phyloP scores from a whole-genome alignment of 2,888 invertebrate genomes.

The Troides aeacus region DNA sequence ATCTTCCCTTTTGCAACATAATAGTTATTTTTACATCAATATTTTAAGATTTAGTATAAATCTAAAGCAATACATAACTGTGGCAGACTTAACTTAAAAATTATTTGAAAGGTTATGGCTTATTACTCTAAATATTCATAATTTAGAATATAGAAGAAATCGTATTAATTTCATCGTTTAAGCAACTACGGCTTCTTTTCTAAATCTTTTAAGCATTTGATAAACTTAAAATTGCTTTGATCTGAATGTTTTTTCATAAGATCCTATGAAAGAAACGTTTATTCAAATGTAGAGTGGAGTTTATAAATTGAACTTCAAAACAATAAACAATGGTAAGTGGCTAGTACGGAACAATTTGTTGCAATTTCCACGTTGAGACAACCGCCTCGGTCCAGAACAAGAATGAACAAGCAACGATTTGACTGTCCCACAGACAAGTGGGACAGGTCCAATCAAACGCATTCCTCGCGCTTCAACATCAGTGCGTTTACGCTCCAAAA shows the following conservation, averaged over 20 bases:
- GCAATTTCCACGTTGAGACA: slow-evolving; percentile 21
- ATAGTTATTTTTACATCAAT: not conserved
- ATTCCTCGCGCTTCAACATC: slow-evolving; percentile 17
- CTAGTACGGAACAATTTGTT: slow-evolving; percentile 11
- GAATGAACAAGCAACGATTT: slow-evolving; percentile 20
- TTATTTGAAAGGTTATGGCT: too few relatives aligned
- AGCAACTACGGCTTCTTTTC: not conserved
- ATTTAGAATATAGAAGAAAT: not conserved
- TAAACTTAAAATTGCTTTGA: not conserved
- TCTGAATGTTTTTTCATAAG: not conserved
- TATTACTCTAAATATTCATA: not conserved
- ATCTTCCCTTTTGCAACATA: too few relatives aligned
- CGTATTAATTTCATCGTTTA: too few relatives aligned
- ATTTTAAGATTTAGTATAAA: not conserved
- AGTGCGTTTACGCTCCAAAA: slow-evolving; percentile 23
- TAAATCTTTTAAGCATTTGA: not conserved
- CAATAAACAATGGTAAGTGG: slow-evolving; percentile 2
- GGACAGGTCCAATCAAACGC: slow-evolving; percentile 23
- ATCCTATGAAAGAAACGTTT: not conserved
- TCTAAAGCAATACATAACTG: too few relatives aligned
- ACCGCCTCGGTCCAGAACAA: slow-evolving; percentile 2
- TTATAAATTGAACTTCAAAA: slow-evolving; percentile 2
- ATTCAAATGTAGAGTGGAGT: too few relatives aligned
- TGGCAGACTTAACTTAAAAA: not conserved
- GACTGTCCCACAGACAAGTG: slow-evolving; percentile 20